Percentiles rank a stretch among this genome's conserved stretches.
phyloP scores from a whole-genome alignment of 2,888 invertebrate species.

The Adelphocoris suturalis region DNA sequence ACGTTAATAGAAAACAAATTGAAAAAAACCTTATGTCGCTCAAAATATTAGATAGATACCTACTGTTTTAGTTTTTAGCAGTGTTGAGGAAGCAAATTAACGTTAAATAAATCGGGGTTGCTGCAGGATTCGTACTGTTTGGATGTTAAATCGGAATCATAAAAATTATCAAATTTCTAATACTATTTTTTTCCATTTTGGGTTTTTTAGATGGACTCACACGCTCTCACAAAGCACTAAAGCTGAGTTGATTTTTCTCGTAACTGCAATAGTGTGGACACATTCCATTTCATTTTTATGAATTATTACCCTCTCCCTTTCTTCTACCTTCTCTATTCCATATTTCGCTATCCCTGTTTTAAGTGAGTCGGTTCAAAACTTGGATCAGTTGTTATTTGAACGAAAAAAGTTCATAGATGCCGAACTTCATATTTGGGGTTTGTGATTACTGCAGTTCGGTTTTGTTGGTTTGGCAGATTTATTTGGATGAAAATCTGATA shows the following conservation, averaged over 20 bases:
- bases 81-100: neutral
- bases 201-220: neutral
- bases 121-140: neutral
- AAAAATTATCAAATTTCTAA: no score
- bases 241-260: constrained; percentile 16
- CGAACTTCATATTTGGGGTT: no score
- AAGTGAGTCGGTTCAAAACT: no score
- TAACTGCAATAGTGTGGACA: neutral
- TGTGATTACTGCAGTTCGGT: no score
- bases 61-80: neutral
- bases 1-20: neutral
- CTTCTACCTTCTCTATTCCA: neutral
- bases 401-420: no score
- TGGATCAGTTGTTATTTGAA: no score
- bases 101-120: constrained; percentile 31
- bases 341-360: no score
- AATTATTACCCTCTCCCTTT: neutral
- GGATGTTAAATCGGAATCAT: no score
- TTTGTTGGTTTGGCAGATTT: no score
- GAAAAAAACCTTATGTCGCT: constrained; percentile 37
- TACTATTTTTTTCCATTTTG: neutral
- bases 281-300: neutral
- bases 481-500: no score
- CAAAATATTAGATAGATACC: neutral
- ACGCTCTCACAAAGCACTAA: constrained; percentile 1